Percentiles rank a stretch among this genome's conserved stretches.
phyloP scores from a whole-genome alignment of 2,888 invertebrate genomes.

The Miltochrista miniata region DNA sequence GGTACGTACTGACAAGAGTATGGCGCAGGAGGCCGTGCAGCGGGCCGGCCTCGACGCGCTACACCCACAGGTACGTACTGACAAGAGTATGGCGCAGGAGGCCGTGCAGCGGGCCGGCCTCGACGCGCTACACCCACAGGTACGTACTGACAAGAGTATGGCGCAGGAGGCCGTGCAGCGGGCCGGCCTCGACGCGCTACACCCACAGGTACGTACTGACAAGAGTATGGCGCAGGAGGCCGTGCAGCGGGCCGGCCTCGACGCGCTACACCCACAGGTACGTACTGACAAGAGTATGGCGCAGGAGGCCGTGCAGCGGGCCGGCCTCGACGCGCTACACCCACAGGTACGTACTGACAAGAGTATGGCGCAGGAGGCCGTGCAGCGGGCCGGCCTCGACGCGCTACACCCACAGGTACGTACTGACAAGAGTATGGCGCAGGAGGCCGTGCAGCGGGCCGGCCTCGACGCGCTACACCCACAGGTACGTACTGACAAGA shows the following conservation, averaged over 20 bases:
- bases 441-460: conserved; percentile 95
- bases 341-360: too few species aligned
- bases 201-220: conserved; percentile 11
- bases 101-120: neutral
- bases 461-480: conserved; percentile 81
- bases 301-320: too few species aligned
- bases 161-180: conserved; percentile 97
- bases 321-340: too few species aligned
- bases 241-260: neutral
- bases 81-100: too few species aligned
- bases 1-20: conserved; percentile 89
- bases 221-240: conserved; percentile 97
- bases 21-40: conserved; percentile 96
- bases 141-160: conserved; percentile 90
- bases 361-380: too few species aligned
- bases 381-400: conserved; percentile 47
- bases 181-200: conserved; percentile 85
- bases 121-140: conserved; percentile 48
- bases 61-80: conserved; percentile 13
- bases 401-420: too few species aligned
- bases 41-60: conserved; percentile 6
- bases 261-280: neutral
- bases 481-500: conserved; percentile 77
- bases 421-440: conserved; percentile 94
- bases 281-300: neutral